Evolutionary conservation across 2,113 vertebrate genomes (phyloP), one percentile per base, ranked within the genome.

Genomic region (Promerops cafer): DNA sequence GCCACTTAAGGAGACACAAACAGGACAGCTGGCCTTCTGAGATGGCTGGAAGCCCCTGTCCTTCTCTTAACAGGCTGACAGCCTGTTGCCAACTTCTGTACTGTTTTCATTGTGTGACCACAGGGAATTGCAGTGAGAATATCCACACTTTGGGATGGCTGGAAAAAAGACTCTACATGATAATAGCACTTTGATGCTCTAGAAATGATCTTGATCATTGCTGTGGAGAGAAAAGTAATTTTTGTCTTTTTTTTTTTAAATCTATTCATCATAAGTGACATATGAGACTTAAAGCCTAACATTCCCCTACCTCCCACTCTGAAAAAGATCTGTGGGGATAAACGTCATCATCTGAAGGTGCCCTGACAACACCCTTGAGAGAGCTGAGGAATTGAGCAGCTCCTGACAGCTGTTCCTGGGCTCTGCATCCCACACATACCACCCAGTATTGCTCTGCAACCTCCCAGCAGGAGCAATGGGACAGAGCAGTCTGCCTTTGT

Each of bases 401-500:
- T 66, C 13, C 39, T 71, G 52, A 19, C 12, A 59, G 52, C 39
- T 4, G 1, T 40, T 33, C 23, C 42, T 23, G n/a, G 7, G 21
- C 33, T 47, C 61, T 65, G 45, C 26, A 57, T 60, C 16, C 53
- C 27, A 44, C 7, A 7, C 13, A n/a, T 23, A 45, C 20, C 13
- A 8, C 5, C 14, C 1, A 6, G 30, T 17, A 49, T 24, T 1
- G 0, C 52, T 17, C 31, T n/a, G 17, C 33, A 52, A 23, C 42
- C 7, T 76, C 8, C 22, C 31, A 47, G 17, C 18, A 71, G 75
- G 20, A 87, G 21, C n/a, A 40, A 52, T 28, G 39, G 24, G 11
- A 11, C 30, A 47, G 37, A 56, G 19, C 8, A 56, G 4, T 19
- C 45, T 78, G 45, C 26, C n/a, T 69, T 74, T 4, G 1, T 9